phyloP scores from a whole-genome alignment of 2,888 invertebrate genomes.

The Nephrotoma flavescens region DNA sequence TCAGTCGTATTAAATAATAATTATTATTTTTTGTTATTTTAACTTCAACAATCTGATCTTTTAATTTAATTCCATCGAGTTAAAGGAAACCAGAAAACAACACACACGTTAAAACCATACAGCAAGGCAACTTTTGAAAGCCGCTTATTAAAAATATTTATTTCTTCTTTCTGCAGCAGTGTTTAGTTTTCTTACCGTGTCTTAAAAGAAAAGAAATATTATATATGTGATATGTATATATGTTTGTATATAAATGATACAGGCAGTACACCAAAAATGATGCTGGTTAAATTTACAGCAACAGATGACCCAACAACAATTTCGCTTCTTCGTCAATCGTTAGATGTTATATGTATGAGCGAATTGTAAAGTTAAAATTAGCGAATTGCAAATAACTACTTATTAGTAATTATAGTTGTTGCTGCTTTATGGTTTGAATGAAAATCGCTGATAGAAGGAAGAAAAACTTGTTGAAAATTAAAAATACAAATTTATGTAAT shows the following conservation, averaged over 20 bases:
- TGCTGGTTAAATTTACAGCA: not conserved
- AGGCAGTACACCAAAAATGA: not conserved
- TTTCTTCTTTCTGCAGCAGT: not conserved
- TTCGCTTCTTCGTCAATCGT: not conserved
- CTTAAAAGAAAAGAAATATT: not conserved
- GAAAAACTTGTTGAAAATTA: not conserved
- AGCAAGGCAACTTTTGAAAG: not conserved
- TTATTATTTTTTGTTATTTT: not conserved
- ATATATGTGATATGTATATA: not conserved
- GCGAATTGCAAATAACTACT: not conserved
- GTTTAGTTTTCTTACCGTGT: not conserved
- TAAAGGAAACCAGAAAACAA: not conserved
- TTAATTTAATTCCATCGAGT: not conserved
- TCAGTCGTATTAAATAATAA: not conserved
- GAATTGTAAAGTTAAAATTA: not conserved
- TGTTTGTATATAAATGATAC: not conserved
- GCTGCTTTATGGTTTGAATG: not conserved
- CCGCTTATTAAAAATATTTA: not conserved
- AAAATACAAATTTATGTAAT: not conserved
- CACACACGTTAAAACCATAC: not conserved
- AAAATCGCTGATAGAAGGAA: not conserved
- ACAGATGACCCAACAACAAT: no score
- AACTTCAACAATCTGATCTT: not conserved
- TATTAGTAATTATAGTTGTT: not conserved
- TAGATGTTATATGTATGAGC: not conserved